Evolutionary conservation across 2,797 vertebrate genomes (phyloP).

Genomic region (Chloroceryle inda): DNA sequence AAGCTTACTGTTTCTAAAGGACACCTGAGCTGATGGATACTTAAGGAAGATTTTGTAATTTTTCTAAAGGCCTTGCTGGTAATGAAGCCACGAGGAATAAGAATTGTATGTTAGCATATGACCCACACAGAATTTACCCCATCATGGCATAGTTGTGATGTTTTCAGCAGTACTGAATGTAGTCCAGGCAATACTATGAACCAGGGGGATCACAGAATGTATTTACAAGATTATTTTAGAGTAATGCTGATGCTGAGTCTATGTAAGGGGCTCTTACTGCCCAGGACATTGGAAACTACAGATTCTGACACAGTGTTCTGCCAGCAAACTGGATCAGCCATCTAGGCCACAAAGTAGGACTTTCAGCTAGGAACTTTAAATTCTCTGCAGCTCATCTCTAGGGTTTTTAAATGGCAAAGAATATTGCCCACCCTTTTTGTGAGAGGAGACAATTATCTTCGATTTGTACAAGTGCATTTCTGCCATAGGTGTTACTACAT

Average conservation of each 20-base stretch:
- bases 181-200: background rate
- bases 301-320: background rate
- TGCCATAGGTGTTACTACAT: background rate
- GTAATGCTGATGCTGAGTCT: background rate
- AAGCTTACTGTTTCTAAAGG: constrained; percentile 2
- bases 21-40: background rate
- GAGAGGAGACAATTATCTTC: background rate
- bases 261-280: background rate
- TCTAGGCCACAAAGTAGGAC: background rate
- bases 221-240: background rate
- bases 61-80: background rate
- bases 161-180: background rate
- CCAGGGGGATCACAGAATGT: background rate
- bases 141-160: background rate
- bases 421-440: background rate
- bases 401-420: background rate
- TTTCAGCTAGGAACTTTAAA: background rate
- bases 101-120: background rate
- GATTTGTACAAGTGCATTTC: background rate
- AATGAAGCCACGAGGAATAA: background rate
- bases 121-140: background rate
- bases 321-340: background rate
- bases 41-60: background rate
- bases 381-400: background rate
- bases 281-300: background rate